Conservation (phyloP, 2,888 invertebrate genomes). For the Volucella inanis region DNA sequence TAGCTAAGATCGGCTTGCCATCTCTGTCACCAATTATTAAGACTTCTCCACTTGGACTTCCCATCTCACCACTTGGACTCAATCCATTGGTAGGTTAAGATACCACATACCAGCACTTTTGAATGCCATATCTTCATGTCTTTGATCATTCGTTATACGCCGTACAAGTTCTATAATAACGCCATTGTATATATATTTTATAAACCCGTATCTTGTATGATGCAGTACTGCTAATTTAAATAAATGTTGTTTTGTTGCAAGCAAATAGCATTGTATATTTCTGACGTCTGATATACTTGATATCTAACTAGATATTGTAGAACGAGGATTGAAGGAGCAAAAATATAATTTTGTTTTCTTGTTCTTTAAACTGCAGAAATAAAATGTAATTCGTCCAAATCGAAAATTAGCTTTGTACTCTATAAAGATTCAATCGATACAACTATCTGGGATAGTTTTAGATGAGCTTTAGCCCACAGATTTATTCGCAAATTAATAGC, state of each 20-base stretch:
- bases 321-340: no score
- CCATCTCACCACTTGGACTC: constrained; percentile 23
- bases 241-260: constrained; percentile 35
- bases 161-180: constrained; percentile 17
- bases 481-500: no score
- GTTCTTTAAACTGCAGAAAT: no score
- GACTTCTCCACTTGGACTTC: constrained; percentile 15
- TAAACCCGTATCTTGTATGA: constrained; percentile 5
- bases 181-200: constrained; percentile 4
- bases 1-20: constrained; percentile 6
- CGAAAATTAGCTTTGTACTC: no score
- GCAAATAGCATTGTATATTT: background rate
- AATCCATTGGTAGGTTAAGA: constrained; percentile 25
- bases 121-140: background rate
- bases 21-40: constrained; percentile 35
- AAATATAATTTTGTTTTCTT: no score
- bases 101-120: background rate
- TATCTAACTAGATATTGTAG: no score
- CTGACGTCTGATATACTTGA: no score
- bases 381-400: no score
- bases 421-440: no score
- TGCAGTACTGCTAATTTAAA: constrained; percentile 23
- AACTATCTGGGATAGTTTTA: no score
- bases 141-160: background rate
- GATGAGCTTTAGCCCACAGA: no score